These are phyloP conservation scores for Drosophila imparisetae DNA, from an alignment of 2,888 invertebrate genomes.

Conservation along the genomic window DNA sequence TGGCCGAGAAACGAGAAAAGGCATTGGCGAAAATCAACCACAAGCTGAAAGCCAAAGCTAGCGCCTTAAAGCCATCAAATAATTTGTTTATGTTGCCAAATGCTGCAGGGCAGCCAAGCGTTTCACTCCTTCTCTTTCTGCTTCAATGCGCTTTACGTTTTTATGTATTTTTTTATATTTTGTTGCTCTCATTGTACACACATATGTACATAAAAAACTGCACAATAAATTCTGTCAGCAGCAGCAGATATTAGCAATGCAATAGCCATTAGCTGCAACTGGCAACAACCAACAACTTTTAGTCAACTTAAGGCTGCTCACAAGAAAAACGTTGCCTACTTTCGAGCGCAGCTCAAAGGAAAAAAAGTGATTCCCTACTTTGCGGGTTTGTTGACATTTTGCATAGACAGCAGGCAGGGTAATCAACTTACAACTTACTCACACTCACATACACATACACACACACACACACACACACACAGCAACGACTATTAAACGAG, in stretches of 20 bases:
- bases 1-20: slow-evolving; percentile 35
- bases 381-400: slow-evolving; percentile 4
- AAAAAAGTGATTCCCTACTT: slow-evolving; percentile 20
- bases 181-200: slow-evolving; percentile 16
- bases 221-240: slow-evolving; percentile 22
- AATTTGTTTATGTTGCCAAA: slow-evolving; percentile 77
- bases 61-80: slow-evolving; percentile 70
- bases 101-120: slow-evolving; percentile 32
- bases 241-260: slow-evolving; percentile 15
- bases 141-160: not conserved
- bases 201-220: slow-evolving; percentile 17
- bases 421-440: slow-evolving; percentile 49
- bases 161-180: not conserved
- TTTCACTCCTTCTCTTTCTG: not conserved
- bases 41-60: slow-evolving; percentile 34
- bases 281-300: slow-evolving; percentile 7
- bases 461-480: not conserved
- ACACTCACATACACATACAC: not conserved
- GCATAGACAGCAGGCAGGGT: slow-evolving; percentile 3
- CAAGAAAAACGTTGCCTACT: slow-evolving; percentile 36
- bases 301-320: slow-evolving; percentile 5
- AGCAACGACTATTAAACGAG: slow-evolving; percentile 66
- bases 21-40: slow-evolving; percentile 17
- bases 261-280: slow-evolving; percentile 2
- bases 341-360: slow-evolving; percentile 4